Evolutionary conservation across 2,113 vertebrate species (phyloP).

Genomic region (Brachionichthys hirsutus): DNA sequence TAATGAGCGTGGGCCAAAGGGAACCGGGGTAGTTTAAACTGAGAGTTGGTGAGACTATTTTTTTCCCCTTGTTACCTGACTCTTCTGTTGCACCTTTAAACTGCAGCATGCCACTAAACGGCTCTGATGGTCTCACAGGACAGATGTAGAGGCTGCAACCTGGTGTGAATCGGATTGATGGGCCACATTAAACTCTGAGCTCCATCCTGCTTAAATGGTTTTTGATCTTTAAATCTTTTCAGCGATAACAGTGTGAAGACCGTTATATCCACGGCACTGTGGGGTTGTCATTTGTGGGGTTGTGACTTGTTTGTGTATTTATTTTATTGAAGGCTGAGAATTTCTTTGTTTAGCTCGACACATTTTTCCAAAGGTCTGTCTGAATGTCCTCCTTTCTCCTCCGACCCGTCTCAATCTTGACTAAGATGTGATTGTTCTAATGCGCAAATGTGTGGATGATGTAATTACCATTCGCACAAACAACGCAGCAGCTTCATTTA

Average conservation of each 20-base stretch:
- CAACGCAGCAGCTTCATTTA: slow-evolving; percentile 93
- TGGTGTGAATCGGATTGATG: slow-evolving; percentile 69
- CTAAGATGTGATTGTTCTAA: slow-evolving; percentile 88
- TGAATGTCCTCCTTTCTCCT: slow-evolving; percentile 36
- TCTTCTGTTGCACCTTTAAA: slow-evolving; percentile 78
- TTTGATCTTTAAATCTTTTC: slow-evolving; percentile 61
- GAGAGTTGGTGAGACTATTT: slow-evolving; percentile 78
- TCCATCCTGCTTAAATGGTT: slow-evolving; percentile 72
- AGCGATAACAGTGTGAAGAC: slow-evolving; percentile 37
- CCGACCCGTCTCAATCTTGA: slow-evolving; percentile 52
- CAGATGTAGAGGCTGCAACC: slow-evolving; percentile 54
- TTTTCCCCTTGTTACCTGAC: slow-evolving; percentile 78
- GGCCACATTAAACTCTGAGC: slow-evolving; percentile 71
- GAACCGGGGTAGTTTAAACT: slow-evolving; percentile 79
- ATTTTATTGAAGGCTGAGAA: slow-evolving; percentile 28
- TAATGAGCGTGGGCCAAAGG: slow-evolving; percentile 79
- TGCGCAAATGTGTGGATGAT: slow-evolving; percentile 92
- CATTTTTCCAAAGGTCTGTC: slow-evolving; percentile 50
- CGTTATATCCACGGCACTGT: slow-evolving; percentile 37
- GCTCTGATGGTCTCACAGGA: slow-evolving; percentile 70
- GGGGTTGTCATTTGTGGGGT: slow-evolving; percentile 30
- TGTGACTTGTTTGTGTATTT: slow-evolving; percentile 27
- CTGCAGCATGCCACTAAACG: slow-evolving; percentile 77
- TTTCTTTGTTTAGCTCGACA: slow-evolving; percentile 43
- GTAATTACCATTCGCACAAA: slow-evolving; percentile 95